Evolutionary conservation across 2,797 vertebrate genomes (phyloP).

Genomic region (Malurus leucopterus): DNA sequence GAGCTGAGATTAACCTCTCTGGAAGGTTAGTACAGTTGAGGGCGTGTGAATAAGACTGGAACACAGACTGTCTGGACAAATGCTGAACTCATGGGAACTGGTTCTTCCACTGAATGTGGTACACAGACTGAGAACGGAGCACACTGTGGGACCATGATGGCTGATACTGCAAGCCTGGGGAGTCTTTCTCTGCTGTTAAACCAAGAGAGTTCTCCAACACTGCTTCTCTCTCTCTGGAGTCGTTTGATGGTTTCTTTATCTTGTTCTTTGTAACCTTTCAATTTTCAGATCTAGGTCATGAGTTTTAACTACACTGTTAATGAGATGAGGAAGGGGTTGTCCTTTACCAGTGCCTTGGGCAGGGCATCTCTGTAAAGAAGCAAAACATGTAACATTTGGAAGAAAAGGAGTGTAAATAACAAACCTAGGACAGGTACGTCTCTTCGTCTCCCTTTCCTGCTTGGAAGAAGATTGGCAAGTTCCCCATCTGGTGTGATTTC

Average conservation of each 20-base stretch:
- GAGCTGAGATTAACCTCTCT: constrained; percentile 1
- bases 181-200: background rate
- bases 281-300: background rate
- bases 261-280: background rate
- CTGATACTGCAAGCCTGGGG: background rate
- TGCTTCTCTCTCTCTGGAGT: background rate
- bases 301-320: background rate
- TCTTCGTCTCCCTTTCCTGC: background rate
- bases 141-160: background rate
- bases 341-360: background rate
- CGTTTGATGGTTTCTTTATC: background rate
- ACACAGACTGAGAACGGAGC: background rate
- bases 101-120: background rate
- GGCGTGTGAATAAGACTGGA: background rate
- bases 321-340: background rate
- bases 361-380: background rate
- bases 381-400: background rate
- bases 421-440: background rate
- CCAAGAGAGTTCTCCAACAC: background rate
- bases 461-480: background rate
- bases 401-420: background rate
- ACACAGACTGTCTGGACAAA: background rate
- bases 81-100: background rate
- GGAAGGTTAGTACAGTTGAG: background rate
- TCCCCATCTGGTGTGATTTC: background rate